Conservation (phyloP, 2,797 vertebrate species). For the Heliangelus exortis region DNA sequence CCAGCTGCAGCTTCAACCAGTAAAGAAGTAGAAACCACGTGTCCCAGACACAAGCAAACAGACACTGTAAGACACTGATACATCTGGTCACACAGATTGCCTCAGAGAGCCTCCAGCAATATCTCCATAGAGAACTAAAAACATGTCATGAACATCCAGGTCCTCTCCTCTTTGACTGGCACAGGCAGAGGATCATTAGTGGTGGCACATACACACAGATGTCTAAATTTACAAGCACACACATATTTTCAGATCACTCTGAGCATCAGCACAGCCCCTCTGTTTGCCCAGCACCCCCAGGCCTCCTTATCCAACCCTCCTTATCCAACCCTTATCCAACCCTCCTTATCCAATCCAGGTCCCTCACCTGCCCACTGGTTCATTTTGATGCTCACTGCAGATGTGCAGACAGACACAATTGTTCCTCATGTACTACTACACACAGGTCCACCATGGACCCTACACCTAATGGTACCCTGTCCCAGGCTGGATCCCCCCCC, state of each 20-base stretch:
- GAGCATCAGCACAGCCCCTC: neutral
- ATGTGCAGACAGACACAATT: neutral
- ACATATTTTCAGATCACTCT: neutral
- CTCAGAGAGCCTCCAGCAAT: neutral
- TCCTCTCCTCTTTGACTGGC: neutral
- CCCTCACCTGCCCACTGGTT: neutral
- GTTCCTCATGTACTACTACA: neutral
- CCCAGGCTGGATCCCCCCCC: neutral
- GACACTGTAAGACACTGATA: neutral
- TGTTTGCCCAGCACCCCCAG: rapidly evolving
- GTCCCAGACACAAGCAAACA: too few relatives aligned
- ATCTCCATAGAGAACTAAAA: neutral
- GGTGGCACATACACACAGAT: too few relatives aligned
- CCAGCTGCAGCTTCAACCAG: neutral
- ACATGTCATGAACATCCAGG: neutral
- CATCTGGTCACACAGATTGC: too few relatives aligned
- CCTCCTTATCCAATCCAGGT: rapidly evolving
- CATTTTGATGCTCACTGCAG: neutral
- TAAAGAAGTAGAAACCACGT: rapidly evolving
- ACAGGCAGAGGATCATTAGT: neutral
- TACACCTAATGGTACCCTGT: too few relatives aligned
- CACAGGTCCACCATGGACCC: neutral
- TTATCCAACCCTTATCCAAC: rapidly evolving
- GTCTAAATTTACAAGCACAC: neutral
- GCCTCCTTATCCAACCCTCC: rapidly evolving